These are phyloP conservation scores for Petroica traversi DNA, from an alignment of 2,113 vertebrate genomes.

Conservation along the genomic window DNA sequence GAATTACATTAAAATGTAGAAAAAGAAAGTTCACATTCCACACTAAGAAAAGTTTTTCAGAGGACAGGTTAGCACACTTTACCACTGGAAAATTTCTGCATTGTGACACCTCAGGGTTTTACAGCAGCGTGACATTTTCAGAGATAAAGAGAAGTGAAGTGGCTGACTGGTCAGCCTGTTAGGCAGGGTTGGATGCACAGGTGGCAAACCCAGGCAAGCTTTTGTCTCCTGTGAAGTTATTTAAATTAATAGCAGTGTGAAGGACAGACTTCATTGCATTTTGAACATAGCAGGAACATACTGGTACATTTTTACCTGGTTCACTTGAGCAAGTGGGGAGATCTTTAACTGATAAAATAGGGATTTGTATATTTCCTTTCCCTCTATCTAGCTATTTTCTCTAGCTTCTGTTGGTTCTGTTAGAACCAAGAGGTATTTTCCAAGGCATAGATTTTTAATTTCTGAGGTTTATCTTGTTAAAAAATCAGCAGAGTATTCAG, in stretches of 20 bases:
- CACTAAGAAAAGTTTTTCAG: neutral
- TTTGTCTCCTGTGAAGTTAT: neutral
- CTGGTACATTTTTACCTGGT: neutral
- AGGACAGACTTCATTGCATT: neutral
- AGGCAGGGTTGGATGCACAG: neutral
- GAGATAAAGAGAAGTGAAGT: neutral
- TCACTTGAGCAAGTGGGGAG: neutral
- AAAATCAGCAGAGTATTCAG: neutral
- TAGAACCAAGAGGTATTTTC: neutral
- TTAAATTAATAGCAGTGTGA: neutral
- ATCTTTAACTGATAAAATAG: neutral
- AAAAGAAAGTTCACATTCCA: neutral
- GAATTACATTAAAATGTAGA: neutral
- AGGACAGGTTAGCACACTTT: neutral
- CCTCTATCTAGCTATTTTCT: neutral
- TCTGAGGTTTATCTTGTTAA: neutral
- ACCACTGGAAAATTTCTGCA: neutral
- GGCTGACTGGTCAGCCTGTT: neutral
- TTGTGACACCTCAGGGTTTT: neutral
- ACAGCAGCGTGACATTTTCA: fast-evolving
- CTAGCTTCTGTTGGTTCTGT: neutral
- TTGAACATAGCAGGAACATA: neutral
- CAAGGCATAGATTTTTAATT: neutral
- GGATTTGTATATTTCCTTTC: neutral
- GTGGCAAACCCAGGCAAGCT: neutral